Conservation (phyloP, 2,797 vertebrate genomes). For the Pampus argenteus region DNA sequence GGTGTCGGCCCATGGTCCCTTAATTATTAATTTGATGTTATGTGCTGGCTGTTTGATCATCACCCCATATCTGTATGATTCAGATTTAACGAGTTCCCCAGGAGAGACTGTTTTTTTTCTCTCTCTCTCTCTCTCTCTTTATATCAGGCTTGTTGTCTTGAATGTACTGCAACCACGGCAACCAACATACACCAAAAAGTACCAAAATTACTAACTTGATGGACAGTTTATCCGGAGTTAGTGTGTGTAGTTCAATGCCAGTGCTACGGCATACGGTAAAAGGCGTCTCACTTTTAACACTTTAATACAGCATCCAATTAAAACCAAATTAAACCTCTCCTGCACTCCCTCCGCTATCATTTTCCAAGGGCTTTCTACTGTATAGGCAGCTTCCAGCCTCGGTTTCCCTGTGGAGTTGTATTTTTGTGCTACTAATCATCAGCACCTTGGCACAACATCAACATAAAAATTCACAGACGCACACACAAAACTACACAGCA, state of each 20-base stretch:
- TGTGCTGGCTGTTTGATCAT: conserved; percentile 82
- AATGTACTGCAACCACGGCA: conserved; percentile 35
- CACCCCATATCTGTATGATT: conserved; percentile 75
- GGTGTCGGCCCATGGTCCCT: conserved; percentile 73
- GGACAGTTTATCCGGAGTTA: conserved; percentile 19
- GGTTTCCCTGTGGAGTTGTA: conserved; percentile 26
- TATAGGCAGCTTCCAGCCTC: neutral
- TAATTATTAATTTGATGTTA: conserved; percentile 85
- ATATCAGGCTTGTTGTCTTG: conserved; percentile 56
- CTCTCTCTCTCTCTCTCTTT: conserved; percentile 15
- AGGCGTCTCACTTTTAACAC: conserved; percentile 8
- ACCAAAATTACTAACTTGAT: conserved; percentile 20
- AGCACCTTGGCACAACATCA: conserved; percentile 25
- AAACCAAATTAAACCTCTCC: conserved; percentile 7
- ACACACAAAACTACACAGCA: conserved; percentile 1
- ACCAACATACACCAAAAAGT: conserved; percentile 7
- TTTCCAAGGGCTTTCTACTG: neutral
- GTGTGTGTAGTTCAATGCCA: neutral
- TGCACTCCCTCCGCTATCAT: conserved; percentile 6
- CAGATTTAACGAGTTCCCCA: conserved; percentile 79
- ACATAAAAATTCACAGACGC: conserved; percentile 22
- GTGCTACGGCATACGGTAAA: neutral
- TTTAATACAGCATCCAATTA: conserved; percentile 1
- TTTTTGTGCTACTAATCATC: conserved; percentile 32
- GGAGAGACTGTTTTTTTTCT: conserved; percentile 56